Base-by-base conservation (phyloP, 1,140 invertebrate genomes). In the Bradynema listronoti region DNA sequence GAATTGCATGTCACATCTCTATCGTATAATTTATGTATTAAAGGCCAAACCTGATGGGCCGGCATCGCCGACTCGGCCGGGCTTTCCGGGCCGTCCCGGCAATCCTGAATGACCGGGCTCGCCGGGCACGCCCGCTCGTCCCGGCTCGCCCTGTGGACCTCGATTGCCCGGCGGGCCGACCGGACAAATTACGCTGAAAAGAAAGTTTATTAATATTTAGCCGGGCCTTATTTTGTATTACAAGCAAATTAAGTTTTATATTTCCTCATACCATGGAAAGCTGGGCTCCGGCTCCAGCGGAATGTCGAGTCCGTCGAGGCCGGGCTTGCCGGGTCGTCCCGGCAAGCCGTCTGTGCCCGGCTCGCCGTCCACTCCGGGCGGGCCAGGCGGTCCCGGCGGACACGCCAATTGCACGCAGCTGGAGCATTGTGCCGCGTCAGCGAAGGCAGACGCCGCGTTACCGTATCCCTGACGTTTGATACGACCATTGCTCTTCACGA, bases 201-300 rank as follows among this genome's bases (percentile, higher is more conserved):
- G 14, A 4, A 53, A 1, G 34, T 53, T 29, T 32, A 19, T 33
- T 2, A 7, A 53, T 3, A 0, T 45, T 3, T 62, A 53, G 63
- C 11, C 11, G 11, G 24, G 6, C 7, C n/a, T 57, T 22, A 24
- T 4, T 7, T 7, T 55, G 16, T 7, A 4, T 7, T 3, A 55
- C 7, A 56, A 52, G 30, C 4, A 27, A 19, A 32, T 24, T n/a
- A n/a, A n/a, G n/a, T n/a, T n/a, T n/a, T n/a, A n/a, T n/a, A n/a
- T n/a, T n/a, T n/a, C n/a, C n/a, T n/a, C n/a, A n/a, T n/a, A n/a
- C 65, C 72, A 75, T 45, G 73, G 73, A 59, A 75, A 76, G 19
- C 63, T 61, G 7, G 73, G 73, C 54, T 76, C 73, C 30, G 73
- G 75, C 34, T 76, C 73, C 2, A 76, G 63, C 22, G 75, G 72